These are phyloP conservation scores for Chrysemys picta DNA, from an alignment of 2,113 vertebrate genomes.

Conservation along the genomic window DNA sequence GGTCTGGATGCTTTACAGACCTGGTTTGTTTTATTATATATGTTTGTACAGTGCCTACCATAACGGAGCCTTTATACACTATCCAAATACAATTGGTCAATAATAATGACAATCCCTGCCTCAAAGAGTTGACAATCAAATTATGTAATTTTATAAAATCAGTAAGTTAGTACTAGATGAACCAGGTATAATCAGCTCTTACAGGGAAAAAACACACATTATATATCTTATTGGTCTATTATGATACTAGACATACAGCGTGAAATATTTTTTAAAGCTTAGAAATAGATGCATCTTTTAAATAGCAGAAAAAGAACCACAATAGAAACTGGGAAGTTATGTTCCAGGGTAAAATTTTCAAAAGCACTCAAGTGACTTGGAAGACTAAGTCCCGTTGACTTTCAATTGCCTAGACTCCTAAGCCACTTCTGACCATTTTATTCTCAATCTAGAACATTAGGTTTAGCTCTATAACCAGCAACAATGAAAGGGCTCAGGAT, in stretches of 20 bases:
- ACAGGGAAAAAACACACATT: background rate
- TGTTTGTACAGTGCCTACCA: background rate
- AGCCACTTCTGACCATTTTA: background rate
- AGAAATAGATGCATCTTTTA: background rate
- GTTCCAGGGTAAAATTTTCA: background rate
- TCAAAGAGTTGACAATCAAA: background rate
- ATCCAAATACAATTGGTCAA: background rate
- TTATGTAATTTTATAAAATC: fast-evolving
- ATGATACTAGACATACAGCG: background rate
- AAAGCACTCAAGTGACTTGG: background rate
- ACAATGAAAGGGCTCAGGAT: background rate
- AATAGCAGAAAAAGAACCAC: background rate
- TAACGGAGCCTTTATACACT: background rate
- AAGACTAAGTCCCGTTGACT: background rate
- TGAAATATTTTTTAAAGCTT: background rate
- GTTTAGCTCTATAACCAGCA: background rate
- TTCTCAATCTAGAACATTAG: background rate
- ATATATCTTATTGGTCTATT: background rate
- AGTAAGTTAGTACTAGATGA: background rate
- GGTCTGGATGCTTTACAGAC: background rate
- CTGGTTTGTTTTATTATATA: background rate
- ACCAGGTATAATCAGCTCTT: background rate
- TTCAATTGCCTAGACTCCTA: background rate
- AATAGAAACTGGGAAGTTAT: background rate
- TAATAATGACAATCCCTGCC: background rate